These are phyloP conservation scores for Schrankia costaestrigalis DNA, from an alignment of 2,888 invertebrate genomes.

Conservation along the genomic window DNA sequence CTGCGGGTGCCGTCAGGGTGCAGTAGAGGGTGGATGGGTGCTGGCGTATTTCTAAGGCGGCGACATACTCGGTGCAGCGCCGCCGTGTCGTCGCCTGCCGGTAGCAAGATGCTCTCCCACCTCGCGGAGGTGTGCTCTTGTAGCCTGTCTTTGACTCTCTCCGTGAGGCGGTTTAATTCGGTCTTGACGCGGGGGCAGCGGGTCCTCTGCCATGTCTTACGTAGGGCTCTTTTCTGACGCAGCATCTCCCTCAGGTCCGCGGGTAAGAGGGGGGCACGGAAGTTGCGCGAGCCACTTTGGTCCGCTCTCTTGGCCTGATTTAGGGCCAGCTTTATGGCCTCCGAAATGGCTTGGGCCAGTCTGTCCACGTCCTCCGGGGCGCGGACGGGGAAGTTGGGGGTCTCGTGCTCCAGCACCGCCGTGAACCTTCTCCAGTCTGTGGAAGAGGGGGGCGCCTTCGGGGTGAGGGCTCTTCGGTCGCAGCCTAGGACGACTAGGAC, in stretches of 20 bases:
- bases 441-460: neutral
- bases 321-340: neutral
- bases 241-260: neutral
- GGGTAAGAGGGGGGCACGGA: neutral
- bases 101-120: neutral
- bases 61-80: neutral
- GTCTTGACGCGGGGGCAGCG: neutral
- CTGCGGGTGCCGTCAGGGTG: neutral
- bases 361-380: neutral
- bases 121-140: neutral
- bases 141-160: neutral
- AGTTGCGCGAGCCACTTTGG: neutral
- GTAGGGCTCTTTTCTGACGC: neutral
- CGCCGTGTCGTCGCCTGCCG: neutral
- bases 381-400: neutral
- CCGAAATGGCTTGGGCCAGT: too few species aligned
- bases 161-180: neutral
- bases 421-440: neutral
- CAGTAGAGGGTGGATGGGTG: neutral
- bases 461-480: neutral
- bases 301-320: neutral
- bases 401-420: neutral
- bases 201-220: neutral
- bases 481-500: neutral
- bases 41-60: neutral